Base-by-base conservation (phyloP, 2,797 vertebrate species). In the Pristis pectinata region DNA sequence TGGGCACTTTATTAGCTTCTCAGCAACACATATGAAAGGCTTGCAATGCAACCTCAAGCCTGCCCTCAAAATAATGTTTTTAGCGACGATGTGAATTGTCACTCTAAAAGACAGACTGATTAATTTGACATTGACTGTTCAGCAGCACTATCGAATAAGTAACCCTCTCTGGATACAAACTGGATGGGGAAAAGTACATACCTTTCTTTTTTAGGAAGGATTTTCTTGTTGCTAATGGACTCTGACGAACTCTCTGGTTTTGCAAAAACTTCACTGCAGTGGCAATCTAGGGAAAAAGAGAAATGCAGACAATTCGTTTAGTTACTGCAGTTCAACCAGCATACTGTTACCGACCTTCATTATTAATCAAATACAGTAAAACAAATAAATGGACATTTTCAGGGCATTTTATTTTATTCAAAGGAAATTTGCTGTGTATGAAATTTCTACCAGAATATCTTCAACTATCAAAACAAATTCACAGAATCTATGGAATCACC, bases 181-280 rank as follows among this genome's bases (percentile, higher is more conserved):
- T 8, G 19, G 15, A 15, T 64, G 61, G 61, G n/a, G 22, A 89
- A 91, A 64, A 19, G 19, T 17, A n/a, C 96, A 96, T 97, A 99
- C 99, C 99, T 98, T 99, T 99, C 96, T 99, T 99, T 97, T 98
- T 99, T 96, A 99, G 96, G 96, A 99, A 99, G 0, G 97, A 97
- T 97, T 98, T 99, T 97, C 98, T 98, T 96, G 97, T 98, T 94
- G 97, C 97, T 94, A 99, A 95, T 0, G 98, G 98, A 96, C 99
- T 99, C 96, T 99, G 98, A 74, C 97, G 98, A 94, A 99, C 99
- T 95, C 98, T 98, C 11, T 98, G 97, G 96, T 99, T 99, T 96
- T 99, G 98, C 80, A 99, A 97, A 97, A 99, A 99, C 96, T 99
- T 99, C 95, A 99, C 97, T 93, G 99, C 99, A 41, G 99, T 99